phyloP scores from a whole-genome alignment of 2,888 invertebrate species.

The Drosophila vallismaia region DNA sequence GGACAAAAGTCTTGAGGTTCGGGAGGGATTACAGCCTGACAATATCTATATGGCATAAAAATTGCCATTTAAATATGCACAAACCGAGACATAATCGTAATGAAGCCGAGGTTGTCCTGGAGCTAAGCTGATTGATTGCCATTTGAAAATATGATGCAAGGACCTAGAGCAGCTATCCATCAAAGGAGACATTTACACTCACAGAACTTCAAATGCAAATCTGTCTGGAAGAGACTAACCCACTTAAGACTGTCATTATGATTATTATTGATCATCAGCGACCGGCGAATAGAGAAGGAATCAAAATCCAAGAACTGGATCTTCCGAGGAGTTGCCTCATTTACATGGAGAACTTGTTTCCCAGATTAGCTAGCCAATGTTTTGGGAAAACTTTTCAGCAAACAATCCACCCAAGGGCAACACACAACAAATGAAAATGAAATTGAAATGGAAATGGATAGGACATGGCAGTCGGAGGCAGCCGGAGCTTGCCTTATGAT shows the following conservation, averaged over 20 bases:
- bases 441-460: conserved; percentile 58
- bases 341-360: conserved; percentile 72
- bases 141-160: conserved; percentile 61
- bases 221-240: conserved; percentile 57
- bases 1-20: conserved; percentile 22
- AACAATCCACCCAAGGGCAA: conserved; percentile 48
- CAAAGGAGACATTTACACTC: conserved; percentile 51
- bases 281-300: not conserved
- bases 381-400: conserved; percentile 73
- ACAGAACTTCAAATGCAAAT: conserved; percentile 60
- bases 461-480: conserved; percentile 23
- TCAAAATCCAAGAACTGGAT: conserved; percentile 11
- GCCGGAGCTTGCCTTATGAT: conserved; percentile 61
- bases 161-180: conserved; percentile 66
- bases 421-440: conserved; percentile 56
- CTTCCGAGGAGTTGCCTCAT: conserved; percentile 54
- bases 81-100: conserved; percentile 69
- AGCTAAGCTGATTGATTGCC: conserved; percentile 74
- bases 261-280: conserved; percentile 74
- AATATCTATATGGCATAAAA: conserved; percentile 52
- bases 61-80: conserved; percentile 75
- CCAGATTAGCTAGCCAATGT: conserved; percentile 71
- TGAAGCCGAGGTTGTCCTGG: conserved; percentile 53
- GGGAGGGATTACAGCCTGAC: conserved; percentile 46
- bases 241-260: conserved; percentile 77